Evolutionary conservation across 2,888 invertebrate species (phyloP).

Genomic region (Strigamia maritima): DNA sequence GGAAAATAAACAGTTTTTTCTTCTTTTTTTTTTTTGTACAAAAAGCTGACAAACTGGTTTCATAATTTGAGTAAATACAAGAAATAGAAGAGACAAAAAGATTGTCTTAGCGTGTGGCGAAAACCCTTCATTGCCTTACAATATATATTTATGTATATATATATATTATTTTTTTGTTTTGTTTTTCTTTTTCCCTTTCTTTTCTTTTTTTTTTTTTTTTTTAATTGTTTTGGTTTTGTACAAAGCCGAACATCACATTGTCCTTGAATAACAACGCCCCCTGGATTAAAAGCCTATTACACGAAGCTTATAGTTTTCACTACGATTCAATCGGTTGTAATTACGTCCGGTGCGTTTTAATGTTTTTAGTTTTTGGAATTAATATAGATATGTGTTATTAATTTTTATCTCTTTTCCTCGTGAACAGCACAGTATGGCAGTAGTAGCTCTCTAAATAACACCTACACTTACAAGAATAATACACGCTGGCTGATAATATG

Average conservation of each 20-base stretch:
- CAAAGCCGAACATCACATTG: conserved; percentile 15
- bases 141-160: not conserved
- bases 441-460: conserved; percentile 31
- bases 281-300: conserved; percentile 2
- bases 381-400: conserved; percentile 22
- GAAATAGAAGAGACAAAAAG: conserved; percentile 32
- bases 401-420: conserved; percentile 21
- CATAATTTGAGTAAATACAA: conserved; percentile 27
- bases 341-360: not conserved
- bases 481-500: conserved; percentile 27
- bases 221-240: not conserved
- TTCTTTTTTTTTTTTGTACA: not conserved
- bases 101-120: conserved; percentile 28
- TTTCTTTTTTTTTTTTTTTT: not conserved
- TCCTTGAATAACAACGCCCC: conserved; percentile 12
- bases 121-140: conserved; percentile 18
- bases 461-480: conserved; percentile 34
- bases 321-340: not conserved
- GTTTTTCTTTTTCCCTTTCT: not conserved
- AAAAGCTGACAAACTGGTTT: conserved; percentile 26
- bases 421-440: conserved; percentile 31
- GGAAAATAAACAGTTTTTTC: not conserved
- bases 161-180: not conserved
- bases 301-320: not conserved
- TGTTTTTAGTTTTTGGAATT: not conserved